Conservation (phyloP, 1,140 invertebrate genomes). For the Meteorus sp. region DNA sequence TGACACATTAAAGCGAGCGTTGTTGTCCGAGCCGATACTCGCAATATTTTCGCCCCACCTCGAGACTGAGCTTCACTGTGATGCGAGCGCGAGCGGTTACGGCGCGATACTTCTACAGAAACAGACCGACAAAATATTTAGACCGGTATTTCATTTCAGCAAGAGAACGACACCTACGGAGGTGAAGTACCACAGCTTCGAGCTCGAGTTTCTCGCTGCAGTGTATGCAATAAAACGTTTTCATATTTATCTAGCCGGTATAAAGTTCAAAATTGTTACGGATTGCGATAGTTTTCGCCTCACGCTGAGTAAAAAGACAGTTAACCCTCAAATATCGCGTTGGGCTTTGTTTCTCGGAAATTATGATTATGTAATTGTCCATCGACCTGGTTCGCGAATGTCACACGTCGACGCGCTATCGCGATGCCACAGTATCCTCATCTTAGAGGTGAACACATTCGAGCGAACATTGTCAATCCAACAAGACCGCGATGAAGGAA, state of each 20-base stretch:
- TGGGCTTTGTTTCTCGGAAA: slow-evolving; percentile 45
- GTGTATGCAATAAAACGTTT: slow-evolving; percentile 42
- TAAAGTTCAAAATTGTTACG: slow-evolving; percentile 42
- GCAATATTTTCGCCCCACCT: slow-evolving; percentile 41
- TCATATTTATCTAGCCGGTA: slow-evolving; percentile 42
- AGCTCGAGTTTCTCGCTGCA: slow-evolving; percentile 41
- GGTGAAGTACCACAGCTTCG: slow-evolving; percentile 45
- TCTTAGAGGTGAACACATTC: no score
- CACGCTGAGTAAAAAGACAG: slow-evolving; percentile 40
- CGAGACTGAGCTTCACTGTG: slow-evolving; percentile 31
- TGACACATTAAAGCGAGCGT: not conserved
- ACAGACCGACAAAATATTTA: not conserved
- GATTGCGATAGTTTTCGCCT: slow-evolving; percentile 43
- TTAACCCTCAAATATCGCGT: slow-evolving; percentile 39
- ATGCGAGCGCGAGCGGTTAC: slow-evolving; percentile 36
- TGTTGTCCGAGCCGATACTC: slow-evolving; percentile 36
- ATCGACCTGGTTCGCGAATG: slow-evolving; percentile 39
- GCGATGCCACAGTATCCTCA: no score
- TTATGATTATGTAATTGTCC: slow-evolving; percentile 39
- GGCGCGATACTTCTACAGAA: slow-evolving; percentile 35
- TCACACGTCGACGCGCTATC: slow-evolving; percentile 43
- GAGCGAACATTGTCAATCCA: slow-evolving; percentile 9
- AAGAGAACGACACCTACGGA: slow-evolving; percentile 35
- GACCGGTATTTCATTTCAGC: slow-evolving; percentile 30
- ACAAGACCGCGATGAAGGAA: not conserved